Base-by-base conservation (phyloP, 1,140 invertebrate species). In the Sycophaga agraensis region DNA sequence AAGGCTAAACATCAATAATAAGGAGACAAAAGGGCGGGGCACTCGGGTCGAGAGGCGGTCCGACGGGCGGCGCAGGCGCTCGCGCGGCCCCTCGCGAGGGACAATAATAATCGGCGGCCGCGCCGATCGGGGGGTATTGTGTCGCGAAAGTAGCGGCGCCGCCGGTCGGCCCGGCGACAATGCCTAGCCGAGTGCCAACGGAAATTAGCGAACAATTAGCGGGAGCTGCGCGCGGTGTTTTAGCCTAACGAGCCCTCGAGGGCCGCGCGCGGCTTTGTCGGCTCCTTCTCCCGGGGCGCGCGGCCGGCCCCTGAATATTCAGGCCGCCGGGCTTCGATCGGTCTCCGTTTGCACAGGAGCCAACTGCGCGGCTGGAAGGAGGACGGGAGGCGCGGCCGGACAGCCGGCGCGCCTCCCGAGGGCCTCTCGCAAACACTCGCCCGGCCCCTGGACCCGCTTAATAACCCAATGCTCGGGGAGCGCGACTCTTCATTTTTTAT, bases 131-230 rank as follows among this genome's bases (percentile, higher is more conserved):
- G 28, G 14, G 2, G 19, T 28, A 31, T n/a, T 45, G 17, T 55
- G 12, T 24, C 14, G 22, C 6, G 48, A 28, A 43, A 31, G 31
- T 17, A 26, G 14, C 3, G n/a, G n/a, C n/a, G n/a, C n/a, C n/a
- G n/a, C n/a, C n/a, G n/a, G n/a, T n/a, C n/a, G n/a, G n/a, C n/a
- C n/a, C n/a, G n/a, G n/a, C n/a, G n/a, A n/a, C n/a, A n/a, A 4
- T 19, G 48, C 34, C n/a, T 65, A n/a, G n/a, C n/a, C 59, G 64
- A 72, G 70, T 69, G 70, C 63, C 65, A 75, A 73, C 72, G 70
- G 71, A 76, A 75, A 77, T 78, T 76, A 76, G 67, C 66, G 68
- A 75, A 77, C 75, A 77, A 78, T 78, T 76, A 78, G 64, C 67
- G 64, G 17, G 35, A 35, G 37, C 26, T 39, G 21, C 40, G 7